These are phyloP conservation scores for Pristionchus entomophagus DNA, from an alignment of 2,888 invertebrate species.

Conservation along the genomic window DNA sequence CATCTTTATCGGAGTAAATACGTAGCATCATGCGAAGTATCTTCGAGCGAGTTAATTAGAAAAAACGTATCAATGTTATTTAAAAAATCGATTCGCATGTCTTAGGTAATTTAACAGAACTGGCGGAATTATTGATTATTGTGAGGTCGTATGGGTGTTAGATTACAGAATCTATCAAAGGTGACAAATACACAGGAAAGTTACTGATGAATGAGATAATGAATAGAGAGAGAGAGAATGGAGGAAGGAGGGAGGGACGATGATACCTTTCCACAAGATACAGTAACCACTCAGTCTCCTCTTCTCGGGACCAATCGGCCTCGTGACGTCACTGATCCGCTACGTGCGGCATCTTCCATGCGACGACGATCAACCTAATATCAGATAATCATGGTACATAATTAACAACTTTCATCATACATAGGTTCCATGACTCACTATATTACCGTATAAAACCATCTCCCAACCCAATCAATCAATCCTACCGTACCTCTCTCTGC, in stretches of 20 bases:
- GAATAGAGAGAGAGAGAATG: too few species aligned
- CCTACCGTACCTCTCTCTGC: conserved; percentile 4
- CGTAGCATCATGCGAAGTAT: not conserved
- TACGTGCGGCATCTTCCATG: not conserved
- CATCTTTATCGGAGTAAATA: not conserved
- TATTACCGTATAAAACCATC: too few species aligned
- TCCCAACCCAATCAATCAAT: too few species aligned
- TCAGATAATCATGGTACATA: not conserved
- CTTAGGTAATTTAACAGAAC: too few species aligned
- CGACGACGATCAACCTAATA: not conserved
- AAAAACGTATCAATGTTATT: not conserved
- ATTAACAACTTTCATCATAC: not conserved
- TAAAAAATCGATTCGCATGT: not conserved
- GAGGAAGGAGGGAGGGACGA: too few species aligned
- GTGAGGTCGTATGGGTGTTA: too few species aligned
- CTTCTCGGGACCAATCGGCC: not conserved
- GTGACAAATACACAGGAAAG: not conserved
- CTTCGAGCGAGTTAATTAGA: not conserved
- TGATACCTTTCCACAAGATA: not conserved
- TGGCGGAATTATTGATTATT: too few species aligned
- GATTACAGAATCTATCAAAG: not conserved
- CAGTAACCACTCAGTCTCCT: conserved; percentile 17
- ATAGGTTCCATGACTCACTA: too few species aligned
- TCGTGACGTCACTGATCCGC: not conserved
- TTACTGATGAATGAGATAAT: not conserved